Conservation (phyloP, 1,140 invertebrate species). For the Drosophila punjabiensis region DNA sequence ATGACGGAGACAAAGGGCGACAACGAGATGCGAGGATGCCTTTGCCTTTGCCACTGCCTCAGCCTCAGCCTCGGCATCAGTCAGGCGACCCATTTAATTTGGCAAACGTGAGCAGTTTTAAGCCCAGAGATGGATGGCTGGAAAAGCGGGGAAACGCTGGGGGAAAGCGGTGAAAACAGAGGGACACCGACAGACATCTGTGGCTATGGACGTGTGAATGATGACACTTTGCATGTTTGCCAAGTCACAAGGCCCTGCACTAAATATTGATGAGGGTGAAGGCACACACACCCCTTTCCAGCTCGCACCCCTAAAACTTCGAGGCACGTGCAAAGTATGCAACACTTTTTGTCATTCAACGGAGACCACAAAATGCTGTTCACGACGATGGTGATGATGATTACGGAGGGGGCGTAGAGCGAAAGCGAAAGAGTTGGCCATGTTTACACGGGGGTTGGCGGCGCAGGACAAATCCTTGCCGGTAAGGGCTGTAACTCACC, state of each 20-base stretch:
- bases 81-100: constrained; percentile 81
- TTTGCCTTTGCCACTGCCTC: not conserved
- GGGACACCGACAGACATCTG: constrained; percentile 36
- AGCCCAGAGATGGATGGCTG: constrained; percentile 49
- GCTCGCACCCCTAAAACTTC: constrained; percentile 30
- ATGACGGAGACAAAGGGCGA: constrained; percentile 69
- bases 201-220: constrained; percentile 77
- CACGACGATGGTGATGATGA: constrained; percentile 8
- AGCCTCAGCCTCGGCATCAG: constrained; percentile 6
- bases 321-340: constrained; percentile 78
- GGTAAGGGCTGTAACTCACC: constrained; percentile 85
- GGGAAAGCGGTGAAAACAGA: constrained; percentile 33
- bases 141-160: constrained; percentile 19
- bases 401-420: constrained; percentile 1
- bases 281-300: constrained; percentile 5
- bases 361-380: constrained; percentile 59
- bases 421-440: constrained; percentile 50
- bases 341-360: constrained; percentile 74
- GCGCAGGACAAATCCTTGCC: constrained; percentile 39
- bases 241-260: constrained; percentile 73
- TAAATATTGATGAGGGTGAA: constrained; percentile 78
- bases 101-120: constrained; percentile 83
- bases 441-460: constrained; percentile 36
- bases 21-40: constrained; percentile 41
- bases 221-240: constrained; percentile 84